Evolutionary conservation across 2,797 vertebrate species (phyloP).

Genomic region (Miichthys miiuy): DNA sequence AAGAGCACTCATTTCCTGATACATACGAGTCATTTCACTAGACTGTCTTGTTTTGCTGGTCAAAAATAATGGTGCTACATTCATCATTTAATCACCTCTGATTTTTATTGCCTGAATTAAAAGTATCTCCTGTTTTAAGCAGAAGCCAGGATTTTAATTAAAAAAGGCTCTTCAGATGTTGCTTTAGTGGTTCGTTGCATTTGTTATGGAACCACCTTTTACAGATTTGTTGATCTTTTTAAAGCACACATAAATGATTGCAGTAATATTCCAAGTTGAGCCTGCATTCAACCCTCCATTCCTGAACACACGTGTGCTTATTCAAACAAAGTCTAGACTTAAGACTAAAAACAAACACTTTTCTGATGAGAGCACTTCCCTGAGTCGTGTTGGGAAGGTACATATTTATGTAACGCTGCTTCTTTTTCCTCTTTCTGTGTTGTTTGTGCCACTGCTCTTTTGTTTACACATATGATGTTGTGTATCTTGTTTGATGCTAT

Average conservation of each 20-base stretch:
- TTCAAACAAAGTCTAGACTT: neutral
- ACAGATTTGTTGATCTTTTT: neutral
- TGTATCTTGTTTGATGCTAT: neutral
- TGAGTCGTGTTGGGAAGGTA: neutral
- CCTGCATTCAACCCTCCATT: neutral
- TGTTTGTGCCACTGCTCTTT: conserved; percentile 10
- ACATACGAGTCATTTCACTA: neutral
- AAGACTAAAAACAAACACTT: neutral
- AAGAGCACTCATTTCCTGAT: neutral
- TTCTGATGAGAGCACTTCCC: neutral
- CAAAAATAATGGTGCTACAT: neutral
- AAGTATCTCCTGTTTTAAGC: conserved; percentile 5
- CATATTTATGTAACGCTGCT: conserved; percentile 11
- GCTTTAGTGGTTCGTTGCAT: neutral
- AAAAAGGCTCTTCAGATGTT: neutral
- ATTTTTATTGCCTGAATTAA: neutral
- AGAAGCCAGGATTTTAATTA: neutral
- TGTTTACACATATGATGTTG: neutral
- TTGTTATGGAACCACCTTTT: neutral
- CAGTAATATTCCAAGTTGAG: neutral
- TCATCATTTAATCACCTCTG: conserved; percentile 2
- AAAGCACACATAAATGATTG: neutral
- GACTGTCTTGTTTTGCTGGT: neutral
- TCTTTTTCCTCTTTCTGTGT: neutral
- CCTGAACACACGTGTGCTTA: neutral